Conservation (phyloP, 2,113 vertebrate genomes). For the Syrrhaptes paradoxus region DNA sequence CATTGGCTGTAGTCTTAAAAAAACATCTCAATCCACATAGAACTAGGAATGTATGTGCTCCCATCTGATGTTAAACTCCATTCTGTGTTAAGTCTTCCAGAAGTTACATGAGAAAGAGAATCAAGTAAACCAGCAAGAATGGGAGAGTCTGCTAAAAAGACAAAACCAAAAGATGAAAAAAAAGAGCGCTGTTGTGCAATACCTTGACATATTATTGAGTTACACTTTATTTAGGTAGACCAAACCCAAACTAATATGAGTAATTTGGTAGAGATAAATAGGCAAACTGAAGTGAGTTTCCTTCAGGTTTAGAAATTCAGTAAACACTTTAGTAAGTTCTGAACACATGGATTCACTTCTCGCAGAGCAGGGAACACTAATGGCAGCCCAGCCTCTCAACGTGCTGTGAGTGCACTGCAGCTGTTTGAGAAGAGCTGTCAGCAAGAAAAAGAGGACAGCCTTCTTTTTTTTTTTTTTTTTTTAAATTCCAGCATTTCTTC, state of each 20-base stretch:
- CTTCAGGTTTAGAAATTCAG: neutral
- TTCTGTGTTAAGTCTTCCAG: neutral
- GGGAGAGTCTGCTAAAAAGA: neutral
- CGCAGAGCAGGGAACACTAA: neutral
- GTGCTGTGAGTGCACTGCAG: accelerated
- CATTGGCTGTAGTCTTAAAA: neutral
- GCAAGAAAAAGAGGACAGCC: neutral
- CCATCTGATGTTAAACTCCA: neutral
- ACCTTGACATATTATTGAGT: neutral
- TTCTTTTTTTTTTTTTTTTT: neutral
- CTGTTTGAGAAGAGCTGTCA: neutral
- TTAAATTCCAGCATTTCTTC: neutral
- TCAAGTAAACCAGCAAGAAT: neutral
- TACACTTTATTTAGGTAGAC: neutral
- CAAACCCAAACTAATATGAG: neutral
- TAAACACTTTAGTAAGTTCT: neutral
- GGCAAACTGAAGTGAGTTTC: neutral
- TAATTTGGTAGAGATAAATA: neutral
- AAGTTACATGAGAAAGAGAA: neutral
- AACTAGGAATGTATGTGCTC: neutral
- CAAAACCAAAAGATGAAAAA: neutral
- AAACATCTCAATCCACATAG: neutral
- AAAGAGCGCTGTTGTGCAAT: neutral
- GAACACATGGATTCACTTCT: neutral
- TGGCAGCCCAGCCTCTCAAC: accelerated